Evolutionary conservation across 2,888 invertebrate species (phyloP).

Genomic region (Rotaria macrura): DNA sequence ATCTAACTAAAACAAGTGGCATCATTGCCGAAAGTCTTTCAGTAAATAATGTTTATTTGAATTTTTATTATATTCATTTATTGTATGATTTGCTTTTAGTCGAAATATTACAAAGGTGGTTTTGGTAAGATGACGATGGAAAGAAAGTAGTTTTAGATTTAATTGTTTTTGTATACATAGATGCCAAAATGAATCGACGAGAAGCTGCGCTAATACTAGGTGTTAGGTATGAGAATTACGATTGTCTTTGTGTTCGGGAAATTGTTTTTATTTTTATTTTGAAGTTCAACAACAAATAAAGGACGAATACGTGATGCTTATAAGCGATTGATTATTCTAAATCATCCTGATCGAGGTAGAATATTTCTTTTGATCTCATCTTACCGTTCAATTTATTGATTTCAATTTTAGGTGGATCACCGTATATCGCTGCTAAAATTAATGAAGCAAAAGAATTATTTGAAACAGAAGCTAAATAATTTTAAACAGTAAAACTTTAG

Average conservation of each 20-base stretch:
- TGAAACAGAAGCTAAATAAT: neutral
- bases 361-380: neutral
- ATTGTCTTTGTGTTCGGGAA: neutral
- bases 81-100: neutral
- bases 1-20: neutral
- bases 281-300: slow-evolving; percentile 48
- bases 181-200: slow-evolving; percentile 15
- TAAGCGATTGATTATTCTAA: slow-evolving; percentile 84
- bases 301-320: slow-evolving; percentile 67
- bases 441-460: slow-evolving; percentile 89
- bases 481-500: neutral
- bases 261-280: neutral
- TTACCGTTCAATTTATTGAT: neutral
- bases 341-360: slow-evolving; percentile 74
- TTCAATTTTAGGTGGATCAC: slow-evolving; percentile 67
- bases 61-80: neutral
- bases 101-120: slow-evolving; percentile 18
- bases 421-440: slow-evolving; percentile 90
- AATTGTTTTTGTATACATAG: neutral
- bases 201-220: slow-evolving; percentile 16
- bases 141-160: neutral
- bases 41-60: neutral
- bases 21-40: neutral
- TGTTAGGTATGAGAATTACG: neutral
- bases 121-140: neutral